Evolutionary conservation across 2,888 invertebrate species (phyloP).

Genomic region (Coleophora flavipennella): DNA sequence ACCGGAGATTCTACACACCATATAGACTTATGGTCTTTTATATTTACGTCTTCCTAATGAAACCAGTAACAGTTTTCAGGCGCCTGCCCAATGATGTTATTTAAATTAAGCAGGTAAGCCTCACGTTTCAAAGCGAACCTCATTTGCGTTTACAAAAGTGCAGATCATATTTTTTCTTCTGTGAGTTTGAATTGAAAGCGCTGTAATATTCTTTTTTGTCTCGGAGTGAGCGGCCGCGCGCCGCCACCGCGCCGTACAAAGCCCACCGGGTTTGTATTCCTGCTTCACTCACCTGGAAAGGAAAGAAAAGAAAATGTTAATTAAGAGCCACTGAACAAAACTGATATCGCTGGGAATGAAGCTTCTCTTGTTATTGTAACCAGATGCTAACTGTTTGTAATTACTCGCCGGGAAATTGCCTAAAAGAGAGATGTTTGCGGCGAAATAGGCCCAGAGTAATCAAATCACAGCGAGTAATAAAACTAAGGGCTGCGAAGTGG

Average conservation of each 20-base stretch:
- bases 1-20: too few relatives aligned
- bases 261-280: slow-evolving; percentile 56
- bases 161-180: slow-evolving; percentile 63
- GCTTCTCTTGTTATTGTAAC: slow-evolving; percentile 54
- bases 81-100: slow-evolving; percentile 38
- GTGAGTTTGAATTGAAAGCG: slow-evolving; percentile 63
- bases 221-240: slow-evolving; percentile 26
- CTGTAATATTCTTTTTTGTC: slow-evolving; percentile 65
- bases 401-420: background rate
- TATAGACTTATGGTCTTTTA: too few relatives aligned
- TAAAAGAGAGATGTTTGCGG: too few relatives aligned
- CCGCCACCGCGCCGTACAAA: slow-evolving; percentile 35
- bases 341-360: slow-evolving; percentile 60
- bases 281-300: slow-evolving; percentile 68
- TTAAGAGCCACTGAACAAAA: slow-evolving; percentile 68
- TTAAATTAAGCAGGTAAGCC: slow-evolving; percentile 59
- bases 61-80: slow-evolving; percentile 14
- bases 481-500: slow-evolving; percentile 10
- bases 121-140: slow-evolving; percentile 57
- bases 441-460: slow-evolving; percentile 23
- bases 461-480: slow-evolving; percentile 12
- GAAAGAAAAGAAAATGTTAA: slow-evolving; percentile 71
- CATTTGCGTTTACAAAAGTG: slow-evolving; percentile 67
- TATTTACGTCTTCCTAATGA: too few relatives aligned
- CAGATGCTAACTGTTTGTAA: slow-evolving; percentile 32